A percentile compares a stretch with the other conserved stretches of the same genome.
Conservation (phyloP, 2,888 invertebrate species). For the Rhodophaea formosa region DNA sequence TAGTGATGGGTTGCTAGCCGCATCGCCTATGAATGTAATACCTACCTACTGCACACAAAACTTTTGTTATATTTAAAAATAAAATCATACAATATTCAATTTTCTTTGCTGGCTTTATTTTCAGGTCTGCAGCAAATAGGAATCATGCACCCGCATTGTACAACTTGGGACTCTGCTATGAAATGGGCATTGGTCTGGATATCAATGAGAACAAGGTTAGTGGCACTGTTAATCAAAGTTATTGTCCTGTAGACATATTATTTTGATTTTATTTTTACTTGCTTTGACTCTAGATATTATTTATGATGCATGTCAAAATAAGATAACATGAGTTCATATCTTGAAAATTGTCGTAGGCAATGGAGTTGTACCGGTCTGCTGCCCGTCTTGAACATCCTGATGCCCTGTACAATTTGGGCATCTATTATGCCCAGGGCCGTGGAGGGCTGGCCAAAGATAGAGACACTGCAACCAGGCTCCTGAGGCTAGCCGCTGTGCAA, state of each 20-base stretch:
- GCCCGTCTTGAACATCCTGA: conserved; percentile 83
- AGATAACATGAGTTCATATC: too few relatives aligned
- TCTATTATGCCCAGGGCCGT: conserved; percentile 84
- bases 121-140: conserved; percentile 78
- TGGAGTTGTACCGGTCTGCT: conserved; percentile 83
- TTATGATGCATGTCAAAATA: too few relatives aligned
- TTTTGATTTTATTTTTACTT: too few relatives aligned
- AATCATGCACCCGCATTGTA: conserved; percentile 83
- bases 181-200: conserved; percentile 83
- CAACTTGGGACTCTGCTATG: conserved; percentile 86
- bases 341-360: conserved; percentile 73
- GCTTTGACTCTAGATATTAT: too few relatives aligned
- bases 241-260: too few relatives aligned
- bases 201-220: conserved; percentile 80
- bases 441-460: conserved; percentile 79
- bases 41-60: too few relatives aligned
- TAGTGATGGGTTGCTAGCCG: too few relatives aligned
- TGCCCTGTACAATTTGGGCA: conserved; percentile 86
- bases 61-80: too few relatives aligned
- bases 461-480: conserved; percentile 71
- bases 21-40: too few relatives aligned
- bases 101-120: conserved; percentile 16
- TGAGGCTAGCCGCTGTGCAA: conserved; percentile 80
- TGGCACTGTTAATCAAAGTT: conserved; percentile 4
- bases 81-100: too few relatives aligned